Percentiles rank a stretch among this genome's conserved stretches.
phyloP scores from a whole-genome alignment of 2,797 vertebrate species.

The Glossophaga mutica region DNA sequence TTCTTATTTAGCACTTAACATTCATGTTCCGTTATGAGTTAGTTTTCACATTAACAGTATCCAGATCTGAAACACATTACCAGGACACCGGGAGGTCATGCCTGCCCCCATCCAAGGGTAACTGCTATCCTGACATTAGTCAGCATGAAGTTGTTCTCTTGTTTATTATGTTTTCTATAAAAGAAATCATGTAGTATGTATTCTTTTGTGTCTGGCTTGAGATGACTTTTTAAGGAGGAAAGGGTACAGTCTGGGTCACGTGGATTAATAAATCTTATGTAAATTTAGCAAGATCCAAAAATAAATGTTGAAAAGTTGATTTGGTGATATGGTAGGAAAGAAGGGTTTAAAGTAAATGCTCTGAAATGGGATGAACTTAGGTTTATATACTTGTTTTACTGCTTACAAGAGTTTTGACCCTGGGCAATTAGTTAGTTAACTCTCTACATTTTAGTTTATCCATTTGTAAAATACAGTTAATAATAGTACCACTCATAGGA shows the following conservation, averaged over 20 bases:
- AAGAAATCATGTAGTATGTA: background rate
- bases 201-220: background rate
- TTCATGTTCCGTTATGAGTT: background rate
- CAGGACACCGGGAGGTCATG: background rate
- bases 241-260: background rate
- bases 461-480: background rate
- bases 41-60: background rate
- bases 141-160: background rate
- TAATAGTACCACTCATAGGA: background rate
- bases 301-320: background rate
- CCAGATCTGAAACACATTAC: background rate
- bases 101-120: background rate
- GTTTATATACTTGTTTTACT: background rate
- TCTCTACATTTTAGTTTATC: background rate
- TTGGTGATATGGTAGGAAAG: background rate
- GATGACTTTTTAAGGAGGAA: background rate
- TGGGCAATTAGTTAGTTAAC: background rate
- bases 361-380: background rate
- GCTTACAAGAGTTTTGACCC: background rate
- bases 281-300: background rate
- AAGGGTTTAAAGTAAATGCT: background rate
- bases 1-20: constrained; percentile 38
- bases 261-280: background rate
- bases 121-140: background rate
- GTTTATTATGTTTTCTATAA: background rate